Percentiles rank a stretch among this genome's conserved stretches.
These are phyloP conservation scores for Thripadectes ignobilis DNA, from an alignment of 2,797 vertebrate genomes.

Conservation along the genomic window DNA sequence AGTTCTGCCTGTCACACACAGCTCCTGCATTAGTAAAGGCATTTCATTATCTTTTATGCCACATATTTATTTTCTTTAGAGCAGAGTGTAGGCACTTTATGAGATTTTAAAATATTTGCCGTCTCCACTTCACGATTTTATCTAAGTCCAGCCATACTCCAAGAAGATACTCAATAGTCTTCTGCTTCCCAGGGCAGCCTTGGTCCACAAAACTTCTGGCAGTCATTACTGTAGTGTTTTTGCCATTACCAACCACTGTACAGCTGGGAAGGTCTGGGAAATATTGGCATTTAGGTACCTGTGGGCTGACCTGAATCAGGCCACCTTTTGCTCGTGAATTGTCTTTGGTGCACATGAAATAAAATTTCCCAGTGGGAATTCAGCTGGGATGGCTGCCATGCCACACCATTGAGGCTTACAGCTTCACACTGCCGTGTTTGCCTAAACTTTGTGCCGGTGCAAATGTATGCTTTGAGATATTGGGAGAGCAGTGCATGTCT, in stretches of 20 bases:
- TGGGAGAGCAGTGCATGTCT: background rate
- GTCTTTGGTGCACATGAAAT: background rate
- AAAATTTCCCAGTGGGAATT: background rate
- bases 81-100: background rate
- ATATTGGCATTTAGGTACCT: background rate
- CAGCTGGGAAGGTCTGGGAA: background rate
- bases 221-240: conserved; percentile 3
- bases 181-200: background rate
- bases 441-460: background rate
- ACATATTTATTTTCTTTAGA: conserved; percentile 60
- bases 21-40: conserved; percentile 60
- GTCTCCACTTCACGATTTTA: background rate
- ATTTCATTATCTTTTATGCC: conserved; percentile 67
- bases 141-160: background rate
- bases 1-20: conserved; percentile 60
- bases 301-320: background rate
- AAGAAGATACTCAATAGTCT: background rate
- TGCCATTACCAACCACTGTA: background rate
- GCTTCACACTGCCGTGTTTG: background rate
- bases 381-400: background rate
- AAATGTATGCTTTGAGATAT: background rate
- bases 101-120: conserved; percentile 27
- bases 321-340: background rate
- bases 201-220: background rate
- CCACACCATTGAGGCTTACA: background rate